Base-by-base conservation (phyloP, 2,797 vertebrate genomes). In the Anabas testudineus region DNA sequence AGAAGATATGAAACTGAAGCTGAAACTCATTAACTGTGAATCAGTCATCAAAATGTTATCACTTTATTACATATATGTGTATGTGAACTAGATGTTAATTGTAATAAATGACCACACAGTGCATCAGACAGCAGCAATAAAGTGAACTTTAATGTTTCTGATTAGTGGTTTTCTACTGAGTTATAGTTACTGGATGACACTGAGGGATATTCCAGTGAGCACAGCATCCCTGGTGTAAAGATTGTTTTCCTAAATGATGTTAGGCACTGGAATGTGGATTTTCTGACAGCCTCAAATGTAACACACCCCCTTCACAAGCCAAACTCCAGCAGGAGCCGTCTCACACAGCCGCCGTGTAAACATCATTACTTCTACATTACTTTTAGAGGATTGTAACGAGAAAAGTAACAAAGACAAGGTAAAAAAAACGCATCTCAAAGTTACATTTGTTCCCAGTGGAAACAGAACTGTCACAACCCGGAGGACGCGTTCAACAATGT, bases 231-330 rank as follows among this genome's bases (percentile, higher is more conserved):
- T 8, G 6, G 8, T 19, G 4, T 41, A 19, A 46, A 2, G 2
- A n/a, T 3, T 19, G 53, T 39, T 49, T 18, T 6, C n/a, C 14
- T 41, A 39, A 43, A 30, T 48, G 26, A 7, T 43, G 61, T 52
- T 22, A 4, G 18, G 26, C 1, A 34, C 10, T 8, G 59, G 72
- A 74, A 58, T 68, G 57, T 62, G 64, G 54, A 10, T 65, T 86
- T 84, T 59, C 82, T 64, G 68, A 76, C 41, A 46, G 51, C 59
- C 78, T 43, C 62, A 76, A 78, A 71, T 78, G 78, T 76, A 88
- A 91, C 91, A 91, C 93, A 87, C 90, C 88, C 89, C 87, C 91
- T 82, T 73, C 63, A 54, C 34, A 34, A 58, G 22, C 43, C 70
- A 75, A 66, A 71, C 62, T n/a, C n/a, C 60, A 76, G 24, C 52